Conservation (phyloP, 2,888 invertebrate species). For the Drosophila infuscata region DNA sequence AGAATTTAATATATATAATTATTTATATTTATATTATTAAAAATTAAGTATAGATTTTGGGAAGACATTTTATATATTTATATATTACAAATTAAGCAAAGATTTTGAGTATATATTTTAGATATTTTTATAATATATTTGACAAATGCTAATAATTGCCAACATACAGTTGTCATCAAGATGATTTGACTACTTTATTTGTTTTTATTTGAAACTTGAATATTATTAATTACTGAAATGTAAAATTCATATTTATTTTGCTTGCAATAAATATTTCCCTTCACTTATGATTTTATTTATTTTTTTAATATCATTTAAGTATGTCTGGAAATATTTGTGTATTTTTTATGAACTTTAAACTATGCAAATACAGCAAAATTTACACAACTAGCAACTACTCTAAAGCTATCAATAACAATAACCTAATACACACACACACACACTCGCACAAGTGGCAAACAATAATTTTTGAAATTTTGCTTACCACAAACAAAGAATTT, state of each 20-base stretch:
- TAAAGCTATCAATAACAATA: slow-evolving; percentile 12
- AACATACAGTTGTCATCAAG: neutral
- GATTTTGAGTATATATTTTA: neutral
- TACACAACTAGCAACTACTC: neutral
- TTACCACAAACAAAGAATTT: slow-evolving; percentile 5
- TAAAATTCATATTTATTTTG: neutral
- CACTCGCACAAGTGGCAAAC: neutral
- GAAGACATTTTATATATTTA: neutral
- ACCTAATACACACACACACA: neutral
- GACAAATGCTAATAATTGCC: neutral
- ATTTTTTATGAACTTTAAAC: neutral
- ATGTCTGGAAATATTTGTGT: neutral
- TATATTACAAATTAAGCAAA: neutral
- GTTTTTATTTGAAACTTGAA: neutral
- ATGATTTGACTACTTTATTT: neutral
- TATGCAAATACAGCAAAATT: neutral
- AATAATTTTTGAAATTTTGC: neutral
- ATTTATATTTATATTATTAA: neutral
- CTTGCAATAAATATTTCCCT: neutral
- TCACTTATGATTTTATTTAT: neutral
- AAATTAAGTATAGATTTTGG: neutral
- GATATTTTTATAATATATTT: neutral
- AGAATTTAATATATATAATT: neutral
- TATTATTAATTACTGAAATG: neutral
- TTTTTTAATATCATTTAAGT: neutral